A percentile compares a stretch with the other conserved stretches of the same genome.
Conservation (phyloP, 1,140 invertebrate species). For the Pectinophora gossypiella region DNA sequence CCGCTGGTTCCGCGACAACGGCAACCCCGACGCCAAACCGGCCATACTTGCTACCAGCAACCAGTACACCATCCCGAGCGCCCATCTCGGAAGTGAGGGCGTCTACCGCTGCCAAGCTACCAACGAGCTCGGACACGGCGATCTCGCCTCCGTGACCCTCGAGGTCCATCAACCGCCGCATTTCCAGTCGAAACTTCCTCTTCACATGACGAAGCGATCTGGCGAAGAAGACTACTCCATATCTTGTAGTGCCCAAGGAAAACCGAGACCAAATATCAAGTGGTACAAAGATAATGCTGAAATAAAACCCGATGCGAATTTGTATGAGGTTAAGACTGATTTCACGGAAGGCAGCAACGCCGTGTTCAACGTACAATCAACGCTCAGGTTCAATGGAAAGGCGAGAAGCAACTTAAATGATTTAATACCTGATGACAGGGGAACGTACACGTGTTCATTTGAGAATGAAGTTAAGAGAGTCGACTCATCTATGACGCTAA, state of each 20-base stretch:
- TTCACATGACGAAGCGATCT: constrained; percentile 86
- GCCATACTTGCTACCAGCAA: constrained; percentile 83
- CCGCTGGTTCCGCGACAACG: constrained; percentile 89
- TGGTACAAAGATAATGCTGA: constrained; percentile 93
- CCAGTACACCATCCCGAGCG: constrained; percentile 89
- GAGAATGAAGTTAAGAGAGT: constrained; percentile 92
- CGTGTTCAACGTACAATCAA: constrained; percentile 89
- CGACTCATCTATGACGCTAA: constrained; percentile 90
- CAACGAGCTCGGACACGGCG: constrained; percentile 91
- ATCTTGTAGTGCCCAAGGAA: constrained; percentile 89
- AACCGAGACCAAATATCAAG: constrained; percentile 87
- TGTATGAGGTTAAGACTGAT: constrained; percentile 88
- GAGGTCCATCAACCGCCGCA: constrained; percentile 92
- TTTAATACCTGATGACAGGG: constrained; percentile 88
- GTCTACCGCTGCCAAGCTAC: constrained; percentile 92
- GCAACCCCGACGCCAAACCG: constrained; percentile 73
- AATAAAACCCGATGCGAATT: constrained; percentile 82
- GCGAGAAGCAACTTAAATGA: constrained; percentile 84
- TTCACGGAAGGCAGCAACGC: constrained; percentile 84
- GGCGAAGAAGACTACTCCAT: constrained; percentile 88
- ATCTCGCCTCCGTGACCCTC: constrained; percentile 86
- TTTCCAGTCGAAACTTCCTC: constrained; percentile 88
- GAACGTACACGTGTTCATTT: constrained; percentile 91
- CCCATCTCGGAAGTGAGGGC: constrained; percentile 89
- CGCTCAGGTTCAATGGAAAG: constrained; percentile 86